Base-by-base conservation (phyloP, 2,888 invertebrate species). In the Hirtodrosophila duncani region DNA sequence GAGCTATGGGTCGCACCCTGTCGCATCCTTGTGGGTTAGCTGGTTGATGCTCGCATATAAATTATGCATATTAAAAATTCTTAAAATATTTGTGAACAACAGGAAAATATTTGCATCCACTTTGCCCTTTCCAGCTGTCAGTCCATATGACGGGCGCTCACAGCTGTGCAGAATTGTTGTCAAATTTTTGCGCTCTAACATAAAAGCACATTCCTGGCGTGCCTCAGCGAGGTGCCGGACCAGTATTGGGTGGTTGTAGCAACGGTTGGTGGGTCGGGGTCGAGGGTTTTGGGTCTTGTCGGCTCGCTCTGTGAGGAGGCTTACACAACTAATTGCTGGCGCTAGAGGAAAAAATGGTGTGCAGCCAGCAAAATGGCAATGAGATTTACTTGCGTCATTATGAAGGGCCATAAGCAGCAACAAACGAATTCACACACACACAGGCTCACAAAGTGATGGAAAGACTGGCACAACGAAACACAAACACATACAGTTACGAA, bases 21-120 rank as follows among this genome's bases (percentile, higher is more conserved):
- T n/a, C n/a, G n/a, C n/a, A n/a, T n/a, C n/a, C n/a, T n/a, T n/a
- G n/a, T n/a, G n/a, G n/a, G n/a, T n/a, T n/a, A n/a, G n/a, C n/a
- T n/a, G n/a, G n/a, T n/a, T n/a, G n/a, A n/a, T n/a, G n/a, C n/a
- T n/a, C n/a, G n/a, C n/a, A n/a, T 49, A 65, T 77, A 74, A 74
- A 81, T 80, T 80, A 58, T 68, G 68, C 72, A 77, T 77, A 77
- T 77, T 82, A 82, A 77, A 77, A 77, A 77, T 77, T 82, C 82
- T 77, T 63, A 17, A 67, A 80, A 82, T 82, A 63, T 65, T 58
- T 23, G 29, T 27, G 48, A 23, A 33, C 37, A 9, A 41, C 59
- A 51, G 64, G 49, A 56, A 79, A 74, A 74, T 81, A 74, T 74
- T 74, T 74, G 71, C 72, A 81, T 81, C 71, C 79, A 79, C 53